Base-by-base conservation (phyloP, 2,113 vertebrate species). In the Laterallus jamaicensis region DNA sequence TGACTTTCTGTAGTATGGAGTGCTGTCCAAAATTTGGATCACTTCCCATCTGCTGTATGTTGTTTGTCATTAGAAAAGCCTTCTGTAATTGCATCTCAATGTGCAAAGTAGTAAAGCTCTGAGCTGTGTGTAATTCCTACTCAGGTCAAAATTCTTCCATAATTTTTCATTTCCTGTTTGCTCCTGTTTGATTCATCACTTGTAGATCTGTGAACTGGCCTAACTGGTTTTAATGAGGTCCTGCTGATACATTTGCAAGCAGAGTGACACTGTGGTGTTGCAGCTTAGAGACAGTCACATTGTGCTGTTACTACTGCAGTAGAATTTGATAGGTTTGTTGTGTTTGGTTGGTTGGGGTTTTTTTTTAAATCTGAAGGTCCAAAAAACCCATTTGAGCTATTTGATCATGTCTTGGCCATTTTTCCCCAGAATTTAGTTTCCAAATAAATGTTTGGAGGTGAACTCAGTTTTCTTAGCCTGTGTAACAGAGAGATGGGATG, bases 151-250 rank as follows among this genome's bases (percentile, higher is more conserved):
- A 54, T 82, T 82, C 28, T 74, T 88, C 37, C 11, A 1, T 87
- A 44, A 62, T 25, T 40, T 79, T 73, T 77, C 15, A 21, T 59
- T 94, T 96, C 89, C 89, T 95, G 84, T 94, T 96, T 91, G 55
- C 6, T 92, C 54, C 39, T 14, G n/a, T 82, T 93, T 0, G 0
- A 12, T 87, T 82, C 21, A 25, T 32, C 11, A 11, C 13, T 26
- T 80, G 18, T 35, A 60, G 39, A 21, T 50, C 32, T 55, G 32
- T 66, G 67, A n/a, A 44, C 66, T 87, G 0, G 2, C 55, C 55
- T 84, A 86, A 31, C 84, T 89, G 69, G 49, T 84, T 95, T 89
- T 78, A 81, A 40, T 75, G 8, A 89, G 66, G 32, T 25, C 12
- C 8, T 78, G 63, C 15, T 16, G 52, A 59, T 60, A 24, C 0